A percentile compares a stretch with the other conserved stretches of the same genome.
Evolutionary conservation across 1,140 invertebrate species (phyloP).

Genomic region (Drosophila biarmipes): DNA sequence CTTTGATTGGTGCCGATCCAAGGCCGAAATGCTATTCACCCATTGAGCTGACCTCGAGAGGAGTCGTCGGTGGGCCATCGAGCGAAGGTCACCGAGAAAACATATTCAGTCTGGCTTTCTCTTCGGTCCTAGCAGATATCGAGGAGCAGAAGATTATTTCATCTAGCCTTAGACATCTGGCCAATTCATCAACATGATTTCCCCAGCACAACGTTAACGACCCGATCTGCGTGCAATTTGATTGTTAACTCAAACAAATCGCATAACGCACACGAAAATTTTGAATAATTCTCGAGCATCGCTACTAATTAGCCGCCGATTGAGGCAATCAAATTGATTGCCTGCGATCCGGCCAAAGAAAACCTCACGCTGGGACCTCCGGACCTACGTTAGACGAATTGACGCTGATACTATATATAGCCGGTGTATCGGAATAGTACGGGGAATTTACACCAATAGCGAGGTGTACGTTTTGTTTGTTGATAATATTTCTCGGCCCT

Average conservation of each 20-base stretch:
- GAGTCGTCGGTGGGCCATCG: slow-evolving; percentile 32
- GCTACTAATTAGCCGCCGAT: slow-evolving; percentile 78
- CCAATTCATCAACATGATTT: slow-evolving; percentile 10
- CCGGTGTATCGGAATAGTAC: slow-evolving; percentile 48
- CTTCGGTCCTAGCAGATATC: slow-evolving; percentile 25
- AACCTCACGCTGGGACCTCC: slow-evolving; percentile 55
- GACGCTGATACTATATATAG: slow-evolving; percentile 74
- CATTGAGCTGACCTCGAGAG: slow-evolving; percentile 48
- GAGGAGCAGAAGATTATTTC: slow-evolving; percentile 58
- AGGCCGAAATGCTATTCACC: slow-evolving; percentile 44
- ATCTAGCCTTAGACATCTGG: slow-evolving; percentile 41
- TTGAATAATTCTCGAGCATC: slow-evolving; percentile 58
- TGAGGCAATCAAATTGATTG: slow-evolving; percentile 82
- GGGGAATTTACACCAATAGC: slow-evolving; percentile 30
- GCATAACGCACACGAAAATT: slow-evolving; percentile 41
- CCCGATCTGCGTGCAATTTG: slow-evolving; percentile 29
- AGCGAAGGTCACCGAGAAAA: slow-evolving; percentile 57
- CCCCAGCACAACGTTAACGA: slow-evolving; percentile 9
- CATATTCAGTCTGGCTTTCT: slow-evolving; percentile 33
- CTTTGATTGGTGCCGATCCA: slow-evolving; percentile 64
- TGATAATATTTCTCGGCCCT: slow-evolving; percentile 77
- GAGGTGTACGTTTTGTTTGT: slow-evolving; percentile 57
- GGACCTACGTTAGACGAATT: slow-evolving; percentile 59
- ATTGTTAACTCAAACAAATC: slow-evolving; percentile 59
- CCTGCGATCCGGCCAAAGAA: slow-evolving; percentile 28